A percentile compares a stretch with the other conserved stretches of the same genome.
These are phyloP conservation scores for Noctua fimbriata DNA, from an alignment of 2,888 invertebrate genomes.

Conservation along the genomic window DNA sequence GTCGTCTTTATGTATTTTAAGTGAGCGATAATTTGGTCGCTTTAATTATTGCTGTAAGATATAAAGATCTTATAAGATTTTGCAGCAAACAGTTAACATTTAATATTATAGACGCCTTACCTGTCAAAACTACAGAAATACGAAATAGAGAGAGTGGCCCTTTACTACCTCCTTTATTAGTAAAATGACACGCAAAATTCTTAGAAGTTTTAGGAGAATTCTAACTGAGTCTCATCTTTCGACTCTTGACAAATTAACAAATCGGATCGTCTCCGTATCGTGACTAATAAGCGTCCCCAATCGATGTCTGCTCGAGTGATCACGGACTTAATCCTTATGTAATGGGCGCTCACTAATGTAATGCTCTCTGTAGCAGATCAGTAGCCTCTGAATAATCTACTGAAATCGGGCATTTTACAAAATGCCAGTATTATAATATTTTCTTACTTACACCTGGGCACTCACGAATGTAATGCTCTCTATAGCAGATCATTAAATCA, in stretches of 20 bases:
- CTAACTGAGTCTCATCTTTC: neutral
- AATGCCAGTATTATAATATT: conserved; percentile 1
- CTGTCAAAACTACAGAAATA: neutral
- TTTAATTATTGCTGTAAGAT: too few species aligned
- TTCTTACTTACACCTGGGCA: conserved; percentile 39
- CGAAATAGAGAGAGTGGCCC: neutral
- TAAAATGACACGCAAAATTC: neutral
- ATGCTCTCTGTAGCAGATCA: conserved; percentile 13
- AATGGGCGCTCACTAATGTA: conserved; percentile 43
- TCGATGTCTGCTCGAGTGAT: conserved; percentile 1
- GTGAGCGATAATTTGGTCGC: neutral
- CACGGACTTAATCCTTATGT: conserved; percentile 38
- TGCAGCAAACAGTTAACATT: neutral
- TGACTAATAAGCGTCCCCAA: neutral
- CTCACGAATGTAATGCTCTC: conserved; percentile 16
- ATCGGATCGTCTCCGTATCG: conserved; percentile 31
- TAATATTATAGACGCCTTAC: neutral
- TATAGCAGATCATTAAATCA: neutral
- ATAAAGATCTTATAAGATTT: neutral
- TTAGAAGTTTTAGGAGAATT: neutral
- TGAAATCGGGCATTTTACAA: neutral
- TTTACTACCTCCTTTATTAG: neutral
- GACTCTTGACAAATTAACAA: neutral
- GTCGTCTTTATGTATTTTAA: neutral
- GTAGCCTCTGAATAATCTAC: conserved; percentile 7